Percentiles rank a stretch among this genome's conserved stretches.
Conservation (phyloP, 2,888 invertebrate genomes). For the Microctonus brassicae region DNA sequence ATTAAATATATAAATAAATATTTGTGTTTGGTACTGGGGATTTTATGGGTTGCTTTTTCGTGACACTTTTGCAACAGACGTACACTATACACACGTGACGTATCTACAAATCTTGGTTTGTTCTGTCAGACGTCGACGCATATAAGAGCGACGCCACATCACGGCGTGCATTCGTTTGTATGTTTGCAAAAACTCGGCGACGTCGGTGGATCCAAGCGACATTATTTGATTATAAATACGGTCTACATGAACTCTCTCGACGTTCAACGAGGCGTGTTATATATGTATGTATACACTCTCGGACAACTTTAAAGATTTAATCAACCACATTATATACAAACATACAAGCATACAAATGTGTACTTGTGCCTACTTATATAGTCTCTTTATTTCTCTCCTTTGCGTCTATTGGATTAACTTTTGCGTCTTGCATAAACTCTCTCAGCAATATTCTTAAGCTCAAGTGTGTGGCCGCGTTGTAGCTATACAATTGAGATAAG, state of each 20-base stretch:
- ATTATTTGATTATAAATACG: slow-evolving; percentile 39
- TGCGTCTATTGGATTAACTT: slow-evolving; percentile 34
- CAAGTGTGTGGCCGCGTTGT: slow-evolving; percentile 43
- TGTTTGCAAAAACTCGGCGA: slow-evolving; percentile 39
- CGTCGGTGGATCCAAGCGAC: slow-evolving; percentile 36
- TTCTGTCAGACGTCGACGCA: slow-evolving; percentile 12
- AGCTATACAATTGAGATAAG: slow-evolving; percentile 47
- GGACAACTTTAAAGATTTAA: slow-evolving; percentile 33
- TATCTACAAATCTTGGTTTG: slow-evolving; percentile 8
- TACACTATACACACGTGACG: background rate
- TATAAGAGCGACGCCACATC: background rate
- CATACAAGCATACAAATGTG: slow-evolving; percentile 17
- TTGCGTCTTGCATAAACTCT: slow-evolving; percentile 21
- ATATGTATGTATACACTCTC: too few relatives aligned
- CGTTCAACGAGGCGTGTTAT: background rate
- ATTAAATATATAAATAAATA: background rate
- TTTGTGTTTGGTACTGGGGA: background rate
- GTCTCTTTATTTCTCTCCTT: slow-evolving; percentile 27
- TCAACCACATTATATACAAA: slow-evolving; percentile 34
- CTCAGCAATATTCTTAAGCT: slow-evolving; percentile 38
- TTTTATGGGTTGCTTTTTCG: slow-evolving; percentile 11
- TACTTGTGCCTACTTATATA: background rate
- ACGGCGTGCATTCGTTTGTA: background rate
- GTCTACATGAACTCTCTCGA: slow-evolving; percentile 15
- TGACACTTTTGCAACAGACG: slow-evolving; percentile 3